Evolutionary conservation across 2,113 vertebrate species (phyloP).

Genomic region (Pelusios castaneus): DNA sequence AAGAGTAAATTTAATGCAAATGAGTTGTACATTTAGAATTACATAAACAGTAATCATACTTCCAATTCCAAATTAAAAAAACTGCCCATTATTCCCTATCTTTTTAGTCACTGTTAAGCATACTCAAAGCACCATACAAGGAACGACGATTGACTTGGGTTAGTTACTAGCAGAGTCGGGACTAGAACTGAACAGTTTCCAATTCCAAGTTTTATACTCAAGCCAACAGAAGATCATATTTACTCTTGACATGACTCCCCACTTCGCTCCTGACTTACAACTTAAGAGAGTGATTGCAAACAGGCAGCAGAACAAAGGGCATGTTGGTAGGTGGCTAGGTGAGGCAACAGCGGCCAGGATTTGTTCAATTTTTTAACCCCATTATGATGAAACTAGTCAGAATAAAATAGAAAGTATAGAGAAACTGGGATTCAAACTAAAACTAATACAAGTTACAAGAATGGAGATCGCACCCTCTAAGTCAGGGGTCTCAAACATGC

Average conservation of each 20-base stretch:
- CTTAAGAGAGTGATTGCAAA: background rate
- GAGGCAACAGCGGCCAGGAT: background rate
- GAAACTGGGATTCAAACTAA: background rate
- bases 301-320: background rate
- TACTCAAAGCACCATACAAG: background rate
- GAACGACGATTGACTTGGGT: background rate
- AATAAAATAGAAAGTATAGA: background rate
- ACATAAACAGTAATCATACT: constrained; percentile 20
- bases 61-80: background rate
- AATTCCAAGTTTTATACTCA: background rate
- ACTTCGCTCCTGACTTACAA: background rate
- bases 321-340: background rate
- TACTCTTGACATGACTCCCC: background rate
- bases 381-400: background rate
- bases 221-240: background rate
- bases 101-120: background rate
- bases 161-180: background rate
- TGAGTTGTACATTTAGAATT: constrained; percentile 7
- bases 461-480: background rate
- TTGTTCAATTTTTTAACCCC: background rate
- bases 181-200: background rate
- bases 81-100: background rate
- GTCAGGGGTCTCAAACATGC: no score
- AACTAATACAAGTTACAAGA: background rate
- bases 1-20: constrained; percentile 34